Base-by-base conservation (phyloP, 2,888 invertebrate species). In the Rotaria macrura region DNA sequence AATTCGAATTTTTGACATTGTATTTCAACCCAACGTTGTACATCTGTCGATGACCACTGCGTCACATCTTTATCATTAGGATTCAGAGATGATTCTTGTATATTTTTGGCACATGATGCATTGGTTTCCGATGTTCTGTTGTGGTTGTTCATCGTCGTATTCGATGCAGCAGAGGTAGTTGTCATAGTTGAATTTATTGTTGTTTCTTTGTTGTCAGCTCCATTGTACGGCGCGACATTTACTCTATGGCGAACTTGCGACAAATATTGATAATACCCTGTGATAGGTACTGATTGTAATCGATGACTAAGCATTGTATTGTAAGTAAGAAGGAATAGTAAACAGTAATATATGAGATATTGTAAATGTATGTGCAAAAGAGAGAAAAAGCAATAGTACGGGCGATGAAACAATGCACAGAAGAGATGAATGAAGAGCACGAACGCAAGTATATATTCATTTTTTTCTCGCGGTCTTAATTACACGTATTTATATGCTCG, bases 1-100 rank as follows among this genome's bases (percentile, higher is more conserved):
- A 79, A 25, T 43, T 79, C 79, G 43, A 79, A 79, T n/a, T 79
- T 43, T 79, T n/a, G 25, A 79, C 79, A 79, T 79, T 79, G 43
- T 20, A 43, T n/a, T n/a, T 79, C 43, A 40, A 79, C 14, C 79
- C 79, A 79, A 12, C 6, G 40, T 79, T 79, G 40, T 25, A 79
- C 79, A 43, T 79, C 79, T n/a, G 25, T 40, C 3, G 43, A 79
- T 79, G 79, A 79, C 79, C 79, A 79, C 5, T 79, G 25, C 20
- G 40, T n/a, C 14, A 79, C 79, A 79, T 79, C 79, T 79, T 79
- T 79, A n/a, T 43, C 43, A 17, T 17, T 34, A 20, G 14, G 4
- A 29, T 65, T 17, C 4, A 20, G 20, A 4, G 20, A 65, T 6
- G 14, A 14, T 43, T 79, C n/a, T 43, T 25, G 23, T 14, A 43